Conservation (phyloP, 2,888 invertebrate species). For the Luffia ferchaultella region DNA sequence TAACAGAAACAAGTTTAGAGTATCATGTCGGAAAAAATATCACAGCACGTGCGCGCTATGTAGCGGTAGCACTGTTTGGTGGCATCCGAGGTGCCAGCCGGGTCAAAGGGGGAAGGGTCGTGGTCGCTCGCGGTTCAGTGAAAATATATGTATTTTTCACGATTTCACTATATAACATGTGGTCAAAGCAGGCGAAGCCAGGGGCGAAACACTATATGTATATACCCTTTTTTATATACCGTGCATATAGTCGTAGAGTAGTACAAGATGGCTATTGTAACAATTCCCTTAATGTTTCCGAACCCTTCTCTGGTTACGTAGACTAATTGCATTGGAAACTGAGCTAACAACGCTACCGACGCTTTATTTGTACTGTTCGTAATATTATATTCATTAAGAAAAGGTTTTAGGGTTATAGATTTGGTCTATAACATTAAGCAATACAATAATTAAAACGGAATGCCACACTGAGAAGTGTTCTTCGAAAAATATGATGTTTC, state of each 20-base stretch:
- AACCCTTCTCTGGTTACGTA: neutral
- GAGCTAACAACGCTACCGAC: neutral
- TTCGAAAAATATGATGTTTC: neutral
- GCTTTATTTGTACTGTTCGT: neutral
- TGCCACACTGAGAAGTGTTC: neutral
- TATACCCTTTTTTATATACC: neutral
- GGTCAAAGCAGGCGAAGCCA: neutral
- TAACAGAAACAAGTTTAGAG: too few relatives aligned
- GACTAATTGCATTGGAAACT: neutral
- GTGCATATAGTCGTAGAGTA: neutral
- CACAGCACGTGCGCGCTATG: too few relatives aligned
- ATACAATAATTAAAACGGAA: neutral
- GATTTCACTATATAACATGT: neutral
- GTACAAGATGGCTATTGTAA: neutral
- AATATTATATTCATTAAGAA: neutral
- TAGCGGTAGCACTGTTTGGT: too few relatives aligned
- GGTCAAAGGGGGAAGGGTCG: too few relatives aligned
- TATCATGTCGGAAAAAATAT: too few relatives aligned
- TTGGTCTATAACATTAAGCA: neutral
- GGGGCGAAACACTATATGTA: neutral
- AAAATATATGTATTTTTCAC: too few relatives aligned
- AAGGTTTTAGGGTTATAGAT: neutral
- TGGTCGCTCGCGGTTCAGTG: too few relatives aligned
- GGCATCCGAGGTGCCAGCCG: too few relatives aligned
- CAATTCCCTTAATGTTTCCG: neutral